These are phyloP conservation scores for Vulpes lagopus DNA, from an alignment of 2,113 vertebrate genomes.

Conservation along the genomic window DNA sequence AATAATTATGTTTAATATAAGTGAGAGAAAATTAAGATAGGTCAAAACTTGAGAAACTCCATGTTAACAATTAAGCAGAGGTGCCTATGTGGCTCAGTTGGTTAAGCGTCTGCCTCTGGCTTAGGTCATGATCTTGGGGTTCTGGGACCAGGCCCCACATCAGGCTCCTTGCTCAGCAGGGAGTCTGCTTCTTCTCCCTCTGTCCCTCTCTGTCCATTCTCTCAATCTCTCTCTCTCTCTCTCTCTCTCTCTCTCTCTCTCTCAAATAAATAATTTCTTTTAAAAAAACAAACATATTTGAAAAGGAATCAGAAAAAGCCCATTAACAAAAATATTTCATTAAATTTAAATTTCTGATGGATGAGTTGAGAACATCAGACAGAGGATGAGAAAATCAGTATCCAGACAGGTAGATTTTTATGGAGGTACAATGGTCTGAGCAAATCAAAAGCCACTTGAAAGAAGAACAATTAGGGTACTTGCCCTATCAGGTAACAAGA, in stretches of 20 bases:
- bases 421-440: neutral
- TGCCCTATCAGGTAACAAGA: neutral
- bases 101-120: no score
- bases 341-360: neutral
- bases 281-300: neutral
- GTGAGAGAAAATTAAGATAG: neutral
- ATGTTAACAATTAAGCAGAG: neutral
- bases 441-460: neutral
- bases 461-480: neutral
- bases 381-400: neutral
- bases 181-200: no score
- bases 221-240: no score
- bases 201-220: no score
- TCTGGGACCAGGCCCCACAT: no score
- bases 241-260: no score
- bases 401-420: neutral
- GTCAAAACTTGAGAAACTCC: neutral
- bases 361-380: neutral
- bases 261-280: no score
- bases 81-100: no score
- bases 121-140: no score
- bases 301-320: neutral
- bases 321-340: neutral
- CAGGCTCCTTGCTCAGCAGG: no score
- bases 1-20: neutral